These are phyloP conservation scores for Megaceryle torquata DNA, from an alignment of 2,113 vertebrate genomes.

Conservation along the genomic window DNA sequence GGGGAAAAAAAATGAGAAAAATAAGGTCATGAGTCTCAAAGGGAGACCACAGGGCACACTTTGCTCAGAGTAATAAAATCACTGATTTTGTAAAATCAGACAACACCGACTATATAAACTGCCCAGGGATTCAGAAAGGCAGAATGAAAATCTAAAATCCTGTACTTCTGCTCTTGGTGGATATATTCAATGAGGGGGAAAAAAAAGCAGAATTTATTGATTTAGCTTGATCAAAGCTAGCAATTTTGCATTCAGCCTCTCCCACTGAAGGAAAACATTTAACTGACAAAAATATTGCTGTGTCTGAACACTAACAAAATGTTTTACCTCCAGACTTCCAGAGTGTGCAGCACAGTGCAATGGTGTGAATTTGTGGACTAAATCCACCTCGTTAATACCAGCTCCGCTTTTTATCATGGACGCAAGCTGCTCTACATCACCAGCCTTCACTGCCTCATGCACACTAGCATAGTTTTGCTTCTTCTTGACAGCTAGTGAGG, in stretches of 20 bases:
- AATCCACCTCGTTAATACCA: conserved; percentile 74
- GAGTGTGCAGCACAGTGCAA: conserved; percentile 81
- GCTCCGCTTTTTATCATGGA: conserved; percentile 66
- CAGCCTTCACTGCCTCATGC: conserved; percentile 74
- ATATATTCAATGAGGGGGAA: neutral
- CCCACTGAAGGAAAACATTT: neutral
- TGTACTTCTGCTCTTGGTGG: neutral
- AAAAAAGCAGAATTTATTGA: neutral
- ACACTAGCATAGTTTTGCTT: conserved; percentile 54
- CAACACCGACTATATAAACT: neutral
- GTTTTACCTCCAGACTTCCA: conserved; percentile 83
- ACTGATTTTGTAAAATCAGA: neutral
- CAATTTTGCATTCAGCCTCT: neutral
- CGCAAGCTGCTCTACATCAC: conserved; percentile 73
- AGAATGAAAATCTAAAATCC: neutral
- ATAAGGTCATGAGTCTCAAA: neutral
- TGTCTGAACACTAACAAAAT: neutral
- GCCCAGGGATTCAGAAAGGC: neutral
- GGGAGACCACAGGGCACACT: neutral
- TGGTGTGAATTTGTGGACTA: conserved; percentile 74
- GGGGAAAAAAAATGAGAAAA: neutral
- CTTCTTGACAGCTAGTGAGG: conserved; percentile 56
- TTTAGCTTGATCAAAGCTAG: neutral
- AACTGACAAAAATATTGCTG: neutral
- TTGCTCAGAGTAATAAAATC: neutral